A percentile compares a stretch with the other conserved stretches of the same genome.
phyloP scores from a whole-genome alignment of 2,888 invertebrate genomes.

The Prenolepis imparis region DNA sequence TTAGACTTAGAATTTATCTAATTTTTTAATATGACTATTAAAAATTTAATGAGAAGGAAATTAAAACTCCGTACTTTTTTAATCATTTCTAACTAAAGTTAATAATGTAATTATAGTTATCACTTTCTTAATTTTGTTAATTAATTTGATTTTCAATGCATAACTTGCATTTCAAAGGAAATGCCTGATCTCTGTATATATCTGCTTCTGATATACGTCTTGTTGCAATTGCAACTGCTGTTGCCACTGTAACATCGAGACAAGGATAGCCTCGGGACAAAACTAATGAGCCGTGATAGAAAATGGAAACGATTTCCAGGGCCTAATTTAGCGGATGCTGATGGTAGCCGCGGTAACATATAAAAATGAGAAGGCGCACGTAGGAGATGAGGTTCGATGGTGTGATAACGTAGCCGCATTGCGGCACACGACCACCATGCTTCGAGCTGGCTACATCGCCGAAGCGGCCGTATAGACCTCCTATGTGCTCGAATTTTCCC shows the following conservation, averaged over 20 bases:
- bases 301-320: constrained; percentile 27
- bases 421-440: constrained; percentile 80
- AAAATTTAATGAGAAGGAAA: background rate
- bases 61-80: background rate
- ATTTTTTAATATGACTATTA: background rate
- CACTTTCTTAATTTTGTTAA: background rate
- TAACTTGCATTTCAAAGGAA: background rate
- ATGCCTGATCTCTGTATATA: background rate
- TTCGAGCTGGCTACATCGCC: constrained; percentile 64
- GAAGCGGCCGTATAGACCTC: constrained; percentile 66
- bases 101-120: background rate
- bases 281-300: constrained; percentile 26
- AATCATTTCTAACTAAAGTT: background rate
- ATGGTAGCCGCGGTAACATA: constrained; percentile 22
- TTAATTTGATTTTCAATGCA: background rate
- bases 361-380: constrained; percentile 42
- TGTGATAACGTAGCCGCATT: constrained; percentile 84
- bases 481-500: constrained; percentile 44
- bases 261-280: constrained; percentile 15
- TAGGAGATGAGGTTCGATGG: constrained; percentile 72
- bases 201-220: background rate
- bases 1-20: background rate
- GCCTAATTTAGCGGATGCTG: constrained; percentile 17
- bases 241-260: constrained; percentile 26
- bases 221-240: background rate